Base-by-base conservation (phyloP, 1,140 invertebrate species). In the Caenorhabditis inopinata region DNA sequence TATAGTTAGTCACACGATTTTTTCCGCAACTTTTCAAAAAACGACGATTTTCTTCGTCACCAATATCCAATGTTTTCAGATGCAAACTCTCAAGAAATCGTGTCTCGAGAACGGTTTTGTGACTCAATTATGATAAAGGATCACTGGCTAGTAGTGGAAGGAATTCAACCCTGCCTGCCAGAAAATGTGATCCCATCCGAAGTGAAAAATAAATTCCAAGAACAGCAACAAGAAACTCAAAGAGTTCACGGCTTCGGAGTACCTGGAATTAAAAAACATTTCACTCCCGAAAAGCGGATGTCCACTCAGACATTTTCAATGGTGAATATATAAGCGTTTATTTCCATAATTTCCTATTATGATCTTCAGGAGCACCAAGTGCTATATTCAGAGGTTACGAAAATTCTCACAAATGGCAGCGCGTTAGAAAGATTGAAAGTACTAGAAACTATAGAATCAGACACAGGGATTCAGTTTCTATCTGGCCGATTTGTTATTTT, bases 71-170 rank as follows among this genome's bases (percentile, higher is more conserved):
- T 14, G 1, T 51, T 58, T 58, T 32, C 51, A 58, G 51, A 58
- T 16, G 51, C 51, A 4, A 58, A 18, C 2, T 58, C 58, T 3
- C 11, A 29, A 21, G 58, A 68, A 38, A 68, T 68, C 0, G 58
- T 68, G 1, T 68, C 58, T 11, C 29, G 38, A 6, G 58, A 68
- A 21, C 32, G 58, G 6, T 68, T 68, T 21, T 68, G 58, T 21
- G 58, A 68, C 4, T 68, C 58, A 42, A 68, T 68, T 9, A 68
- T 68, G 58, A 68, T 68, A 11, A 68, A 68, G 21, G 58, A 68
- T 68, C 58, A 68, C n/a, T 68, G 58, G 58, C n/a, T 68, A 42
- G 58, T 68, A 7, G 58, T 68, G 11, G 58, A 68, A 11, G 58
- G 58, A 23, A 27, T 68, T 38, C 58, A 68, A 21, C 58, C 58